Percentiles rank a stretch among this genome's conserved stretches.
These are phyloP conservation scores for Labia minor DNA, from an alignment of 2,888 invertebrate genomes.

Conservation along the genomic window DNA sequence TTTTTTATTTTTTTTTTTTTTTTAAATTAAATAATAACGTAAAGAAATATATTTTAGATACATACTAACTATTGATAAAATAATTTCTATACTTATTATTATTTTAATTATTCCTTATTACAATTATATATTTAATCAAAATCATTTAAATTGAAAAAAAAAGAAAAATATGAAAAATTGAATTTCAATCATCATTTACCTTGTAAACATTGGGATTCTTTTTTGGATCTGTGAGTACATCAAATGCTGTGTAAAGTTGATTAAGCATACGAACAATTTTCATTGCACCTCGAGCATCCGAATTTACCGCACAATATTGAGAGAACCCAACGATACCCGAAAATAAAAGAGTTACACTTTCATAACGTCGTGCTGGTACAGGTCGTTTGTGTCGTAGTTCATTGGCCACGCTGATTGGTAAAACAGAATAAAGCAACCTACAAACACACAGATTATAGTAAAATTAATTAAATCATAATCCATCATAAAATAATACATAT, in stretches of 20 bases:
- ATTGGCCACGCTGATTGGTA: conserved; percentile 89
- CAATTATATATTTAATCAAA: no score
- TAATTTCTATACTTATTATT: no score
- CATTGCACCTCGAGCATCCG: conserved; percentile 88
- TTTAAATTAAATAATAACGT: no score
- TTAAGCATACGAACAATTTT: conserved; percentile 91
- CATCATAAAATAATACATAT: conserved; percentile 25
- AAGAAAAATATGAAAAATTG: no score
- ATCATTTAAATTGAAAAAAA: no score
- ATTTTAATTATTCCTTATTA: no score
- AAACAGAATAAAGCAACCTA: conserved; percentile 85
- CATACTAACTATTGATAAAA: no score
- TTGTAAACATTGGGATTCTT: conserved; percentile 90
- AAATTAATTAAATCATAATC: conserved; percentile 27
- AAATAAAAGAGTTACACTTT: conserved; percentile 83
- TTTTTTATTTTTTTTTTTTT: no score
- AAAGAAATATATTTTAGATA: no score
- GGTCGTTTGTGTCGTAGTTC: conserved; percentile 85
- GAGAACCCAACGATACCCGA: conserved; percentile 89
- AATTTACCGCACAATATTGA: conserved; percentile 79
- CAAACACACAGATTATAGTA: conserved; percentile 29
- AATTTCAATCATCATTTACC: no score
- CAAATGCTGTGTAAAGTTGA: conserved; percentile 85
- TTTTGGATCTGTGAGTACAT: conserved; percentile 83
- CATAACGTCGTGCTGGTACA: conserved; percentile 79